Conservation (phyloP, 2,113 vertebrate genomes). For the Amia ocellicauda region DNA sequence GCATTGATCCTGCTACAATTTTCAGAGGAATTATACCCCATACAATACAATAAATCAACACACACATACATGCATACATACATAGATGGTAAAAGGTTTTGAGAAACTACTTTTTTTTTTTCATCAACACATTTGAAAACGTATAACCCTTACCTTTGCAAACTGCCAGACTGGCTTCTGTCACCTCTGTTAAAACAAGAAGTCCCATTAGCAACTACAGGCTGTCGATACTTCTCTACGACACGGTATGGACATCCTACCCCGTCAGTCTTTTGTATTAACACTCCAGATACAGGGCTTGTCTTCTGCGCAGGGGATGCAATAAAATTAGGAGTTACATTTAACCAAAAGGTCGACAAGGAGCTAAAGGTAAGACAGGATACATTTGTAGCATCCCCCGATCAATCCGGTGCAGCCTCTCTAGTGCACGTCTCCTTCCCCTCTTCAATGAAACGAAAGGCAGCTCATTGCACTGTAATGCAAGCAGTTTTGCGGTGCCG, state of each 20-base stretch:
- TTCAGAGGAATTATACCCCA: no score
- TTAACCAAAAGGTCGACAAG: slow-evolving; percentile 6
- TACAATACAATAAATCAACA: slow-evolving; percentile 1
- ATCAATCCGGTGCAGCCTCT: slow-evolving; percentile 29
- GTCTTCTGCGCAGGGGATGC: slow-evolving; percentile 16
- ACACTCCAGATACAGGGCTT: slow-evolving; percentile 24
- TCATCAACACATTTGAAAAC: no score
- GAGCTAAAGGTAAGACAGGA: slow-evolving; percentile 18
- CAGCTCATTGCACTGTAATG: slow-evolving; percentile 30
- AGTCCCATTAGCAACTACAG: slow-evolving; percentile 31
- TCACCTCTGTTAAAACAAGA: slow-evolving; percentile 17
- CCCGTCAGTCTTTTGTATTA: slow-evolving; percentile 26
- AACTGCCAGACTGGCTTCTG: slow-evolving; percentile 15
- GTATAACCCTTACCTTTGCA: slow-evolving; percentile 30
- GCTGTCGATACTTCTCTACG: slow-evolving; percentile 25
- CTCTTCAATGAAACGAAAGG: slow-evolving; percentile 26
- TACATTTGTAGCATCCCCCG: slow-evolving; percentile 34
- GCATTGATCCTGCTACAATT: neutral
- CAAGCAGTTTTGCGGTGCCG: slow-evolving; percentile 30
- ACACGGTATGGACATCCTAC: slow-evolving; percentile 38
- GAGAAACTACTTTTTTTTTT: no score
- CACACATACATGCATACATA: neutral
- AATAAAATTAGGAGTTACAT: neutral
- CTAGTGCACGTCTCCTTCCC: slow-evolving; percentile 27
- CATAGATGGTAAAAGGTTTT: neutral